phyloP scores from a whole-genome alignment of 2,113 vertebrate genomes.

The Helogale parvula region DNA sequence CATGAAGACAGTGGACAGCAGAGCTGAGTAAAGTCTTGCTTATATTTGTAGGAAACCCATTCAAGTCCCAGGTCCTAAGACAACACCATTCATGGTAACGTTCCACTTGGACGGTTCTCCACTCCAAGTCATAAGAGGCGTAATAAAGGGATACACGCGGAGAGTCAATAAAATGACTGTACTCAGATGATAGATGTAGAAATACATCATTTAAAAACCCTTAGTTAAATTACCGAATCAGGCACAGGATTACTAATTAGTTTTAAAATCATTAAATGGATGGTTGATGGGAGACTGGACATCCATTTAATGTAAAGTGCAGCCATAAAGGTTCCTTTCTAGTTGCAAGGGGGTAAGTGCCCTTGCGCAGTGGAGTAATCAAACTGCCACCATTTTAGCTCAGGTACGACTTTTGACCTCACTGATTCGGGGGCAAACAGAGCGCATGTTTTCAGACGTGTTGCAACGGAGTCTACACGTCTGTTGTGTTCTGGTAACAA shows the following conservation, averaged over 20 bases:
- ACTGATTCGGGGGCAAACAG: background rate
- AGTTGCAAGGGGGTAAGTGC: background rate
- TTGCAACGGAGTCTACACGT: background rate
- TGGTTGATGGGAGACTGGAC: conserved; percentile 4
- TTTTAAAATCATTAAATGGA: background rate
- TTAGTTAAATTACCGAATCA: conserved; percentile 49
- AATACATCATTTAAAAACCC: conserved; percentile 26
- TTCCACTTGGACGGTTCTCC: background rate
- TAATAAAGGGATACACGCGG: background rate
- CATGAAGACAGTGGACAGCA: background rate
- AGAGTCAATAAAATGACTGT: conserved; percentile 25
- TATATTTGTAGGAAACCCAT: background rate
- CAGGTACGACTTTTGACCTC: background rate
- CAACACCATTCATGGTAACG: rapidly evolving
- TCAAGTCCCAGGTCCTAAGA: background rate
- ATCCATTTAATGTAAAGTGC: background rate
- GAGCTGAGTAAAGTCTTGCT: background rate
- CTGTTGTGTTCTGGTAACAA: background rate
- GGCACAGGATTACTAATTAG: conserved; percentile 58
- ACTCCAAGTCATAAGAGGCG: background rate
- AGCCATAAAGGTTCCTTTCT: background rate
- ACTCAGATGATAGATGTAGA: conserved; percentile 13
- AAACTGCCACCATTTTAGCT: too few relatives aligned
- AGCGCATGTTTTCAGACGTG: background rate
- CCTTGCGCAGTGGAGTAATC: rapidly evolving